Conservation (phyloP, 2,888 invertebrate genomes). For the Epinotia ramella region DNA sequence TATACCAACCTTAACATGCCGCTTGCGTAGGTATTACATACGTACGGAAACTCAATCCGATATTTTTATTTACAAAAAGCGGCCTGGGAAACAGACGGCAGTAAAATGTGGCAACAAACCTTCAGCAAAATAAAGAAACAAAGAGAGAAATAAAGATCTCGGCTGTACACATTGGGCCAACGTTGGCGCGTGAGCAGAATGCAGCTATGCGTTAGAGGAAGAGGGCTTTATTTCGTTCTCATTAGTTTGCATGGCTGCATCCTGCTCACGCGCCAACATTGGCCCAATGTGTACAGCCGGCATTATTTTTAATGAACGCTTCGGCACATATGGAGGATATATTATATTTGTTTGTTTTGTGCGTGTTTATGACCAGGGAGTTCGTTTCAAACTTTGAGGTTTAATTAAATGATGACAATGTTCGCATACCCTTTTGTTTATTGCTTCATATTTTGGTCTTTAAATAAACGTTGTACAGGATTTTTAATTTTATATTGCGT, state of each 20-base stretch:
- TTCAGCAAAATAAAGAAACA: constrained; percentile 33
- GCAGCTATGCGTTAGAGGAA: too few species aligned
- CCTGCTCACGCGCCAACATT: too few species aligned
- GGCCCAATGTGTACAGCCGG: too few species aligned
- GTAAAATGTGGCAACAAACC: constrained; percentile 30
- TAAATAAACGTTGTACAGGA: too few species aligned
- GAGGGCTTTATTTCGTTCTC: too few species aligned
- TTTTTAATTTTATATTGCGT: too few species aligned
- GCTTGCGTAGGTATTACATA: constrained; percentile 20
- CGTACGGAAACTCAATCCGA: constrained; percentile 28
- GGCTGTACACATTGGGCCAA: too few species aligned
- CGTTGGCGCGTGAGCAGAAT: too few species aligned
- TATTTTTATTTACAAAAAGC: constrained; percentile 37
- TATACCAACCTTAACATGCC: constrained; percentile 17
- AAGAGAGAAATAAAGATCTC: too few species aligned
- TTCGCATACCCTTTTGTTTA: too few species aligned
- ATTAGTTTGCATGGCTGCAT: too few species aligned
- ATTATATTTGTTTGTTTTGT: constrained; percentile 1
- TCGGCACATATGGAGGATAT: neutral
- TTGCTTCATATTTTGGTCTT: too few species aligned
- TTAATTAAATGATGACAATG: neutral
- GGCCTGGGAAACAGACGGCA: constrained; percentile 6
- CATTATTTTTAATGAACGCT: constrained; percentile 28
- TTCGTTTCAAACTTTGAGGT: neutral
- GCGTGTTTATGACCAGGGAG: neutral